Base-by-base conservation (phyloP, 2,888 invertebrate species). In the Caenorhabditis afra region DNA sequence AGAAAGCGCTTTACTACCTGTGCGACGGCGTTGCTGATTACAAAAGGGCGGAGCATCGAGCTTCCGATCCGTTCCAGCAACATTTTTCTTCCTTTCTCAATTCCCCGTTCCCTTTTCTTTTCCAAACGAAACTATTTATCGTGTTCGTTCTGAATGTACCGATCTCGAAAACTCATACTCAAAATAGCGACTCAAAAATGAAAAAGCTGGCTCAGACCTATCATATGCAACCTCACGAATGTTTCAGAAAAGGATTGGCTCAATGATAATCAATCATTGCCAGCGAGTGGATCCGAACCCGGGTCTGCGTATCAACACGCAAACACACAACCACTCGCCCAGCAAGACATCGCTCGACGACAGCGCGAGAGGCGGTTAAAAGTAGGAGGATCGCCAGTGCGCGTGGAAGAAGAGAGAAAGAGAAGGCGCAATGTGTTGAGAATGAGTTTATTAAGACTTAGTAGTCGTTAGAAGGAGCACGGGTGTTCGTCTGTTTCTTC, bases 201-300 rank as follows among this genome's bases (percentile, higher is more conserved):
- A 3, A 49, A 62, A 64, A 57, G n/a, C 37, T 47, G 71, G 71
- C 71, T 71, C 71, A 71, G 71, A 71, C 71, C 71, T 71, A 71
- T 71, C 71, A 71, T 71, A 62, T 71, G 7, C 71, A 71, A 55
- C 71, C 71, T 71, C 71, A 71, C 49, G 7, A 45, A 58, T 44
- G 55, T 18, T 55, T 70, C 71, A 71, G 71, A 71, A 77, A 70
- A 58, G 70, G 64, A 70, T 59, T 65, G 58, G 70, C 66, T 65
- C 70, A 68, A 70, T 71, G 71, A 77, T 70, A 77, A 77, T 77
- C 70, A 58, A 77, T 77, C 70, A 77, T 64, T 65, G 70, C 64
- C 64, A 50, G 53, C 61, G 11, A 57, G 62, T 14, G 62, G 55
- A 14, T n/a, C 3, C 49, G 71, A 71, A 62, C 71, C 41, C 47